Evolutionary conservation across 2,113 vertebrate species (phyloP), one percentile per base, ranked within the genome.

Genomic region (Prunella fulvescens): DNA sequence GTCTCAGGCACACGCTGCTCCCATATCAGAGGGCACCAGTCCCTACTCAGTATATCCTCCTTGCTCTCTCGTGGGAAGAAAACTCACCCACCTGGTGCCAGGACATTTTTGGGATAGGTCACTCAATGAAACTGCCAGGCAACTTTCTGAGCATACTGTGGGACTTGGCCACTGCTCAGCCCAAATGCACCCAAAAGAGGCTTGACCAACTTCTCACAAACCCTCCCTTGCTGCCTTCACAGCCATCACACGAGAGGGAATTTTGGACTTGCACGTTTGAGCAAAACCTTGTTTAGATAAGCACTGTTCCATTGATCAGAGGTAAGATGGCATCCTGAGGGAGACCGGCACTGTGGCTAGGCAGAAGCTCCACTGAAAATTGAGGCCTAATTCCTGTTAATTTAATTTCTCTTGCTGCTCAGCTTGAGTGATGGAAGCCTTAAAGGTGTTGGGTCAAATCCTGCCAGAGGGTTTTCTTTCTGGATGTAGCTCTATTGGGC

Each of bases 161-260:
- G 23, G 29, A 62, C 35, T 80, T 6, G 9, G 39, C 14, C 62
- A 42, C 24, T 40, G 35, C 62, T 58, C 37, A 62, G 62, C 37
- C 31, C 17, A 76, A 50, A 40, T 10, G 35, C 0, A 0, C 33
- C 39, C 53, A 22, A 33, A 76, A 88, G 33, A 89, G n/a, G 28
- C 29, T 77, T 23, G n/a, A 50, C 24, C 48, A 76, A 5, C 35
- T 84, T 42, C 54, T 74, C 48, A 45, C 6, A 47, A 58, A 40
- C 5, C 6, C 14, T 61, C 7, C 66, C 4, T 25, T 16, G 14
- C 17, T 70, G 25, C 29, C 44, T 81, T 62, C 42, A 35, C 4
- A 12, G 25, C 37, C 11, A 3, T 60, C n/a, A 7, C 0, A 0
- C 26, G 2, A 37, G 26, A 76, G 28, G 40, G 35, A 50, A 45